Evolutionary conservation across 1,140 invertebrate genomes (phyloP).

Genomic region (Steinernema khuongi): DNA sequence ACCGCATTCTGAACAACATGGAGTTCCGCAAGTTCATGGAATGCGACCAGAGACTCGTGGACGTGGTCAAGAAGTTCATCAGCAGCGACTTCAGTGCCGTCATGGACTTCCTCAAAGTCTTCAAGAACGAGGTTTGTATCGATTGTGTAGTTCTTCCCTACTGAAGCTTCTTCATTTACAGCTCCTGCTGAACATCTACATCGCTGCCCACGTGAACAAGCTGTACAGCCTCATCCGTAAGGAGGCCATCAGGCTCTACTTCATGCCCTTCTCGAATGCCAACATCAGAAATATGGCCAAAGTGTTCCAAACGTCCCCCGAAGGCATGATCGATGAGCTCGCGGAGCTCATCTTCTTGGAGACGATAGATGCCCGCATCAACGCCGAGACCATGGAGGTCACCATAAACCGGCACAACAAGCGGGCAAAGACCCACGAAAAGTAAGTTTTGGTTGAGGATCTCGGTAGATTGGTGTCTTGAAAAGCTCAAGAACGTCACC

Average conservation of each 20-base stretch:
- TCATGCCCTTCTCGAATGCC: slow-evolving; percentile 84
- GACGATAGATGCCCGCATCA: slow-evolving; percentile 93
- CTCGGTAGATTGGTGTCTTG: too few species aligned
- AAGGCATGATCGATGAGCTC: slow-evolving; percentile 82
- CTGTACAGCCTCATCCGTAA: slow-evolving; percentile 92
- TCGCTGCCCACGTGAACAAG: slow-evolving; percentile 85
- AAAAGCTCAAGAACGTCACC: too few species aligned
- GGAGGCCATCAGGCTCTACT: slow-evolving; percentile 76
- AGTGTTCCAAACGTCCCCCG: slow-evolving; percentile 87
- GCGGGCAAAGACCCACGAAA: neutral
- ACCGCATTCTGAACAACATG: slow-evolving; percentile 89
- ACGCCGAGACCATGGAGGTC: slow-evolving; percentile 60
- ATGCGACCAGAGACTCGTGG: slow-evolving; percentile 88
- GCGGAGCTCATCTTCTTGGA: slow-evolving; percentile 95
- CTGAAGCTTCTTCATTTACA: slow-evolving; percentile 64
- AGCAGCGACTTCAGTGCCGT: slow-evolving; percentile 95
- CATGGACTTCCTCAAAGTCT: slow-evolving; percentile 84
- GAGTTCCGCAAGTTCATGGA: slow-evolving; percentile 97
- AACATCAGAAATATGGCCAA: slow-evolving; percentile 92
- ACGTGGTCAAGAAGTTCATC: slow-evolving; percentile 96
- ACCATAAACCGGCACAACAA: neutral
- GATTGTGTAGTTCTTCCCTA: slow-evolving; percentile 2
- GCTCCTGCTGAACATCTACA: slow-evolving; percentile 90
- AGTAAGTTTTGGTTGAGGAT: neutral
- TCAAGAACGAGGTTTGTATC: slow-evolving; percentile 66